Conservation (phyloP, 2,888 invertebrate species). For the Diadegma fenestrale region DNA sequence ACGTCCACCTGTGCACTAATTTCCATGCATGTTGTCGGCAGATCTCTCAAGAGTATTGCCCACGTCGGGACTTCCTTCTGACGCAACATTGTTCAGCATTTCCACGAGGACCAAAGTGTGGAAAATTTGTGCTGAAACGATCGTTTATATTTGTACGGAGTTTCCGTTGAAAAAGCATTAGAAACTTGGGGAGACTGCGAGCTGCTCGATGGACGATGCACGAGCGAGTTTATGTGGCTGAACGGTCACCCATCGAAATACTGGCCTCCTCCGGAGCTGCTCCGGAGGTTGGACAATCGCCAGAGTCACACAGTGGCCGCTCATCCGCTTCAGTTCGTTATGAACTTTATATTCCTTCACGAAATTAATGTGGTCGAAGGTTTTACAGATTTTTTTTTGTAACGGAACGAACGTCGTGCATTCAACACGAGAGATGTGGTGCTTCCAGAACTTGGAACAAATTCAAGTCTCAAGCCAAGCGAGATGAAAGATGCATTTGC, state of each 20-base stretch:
- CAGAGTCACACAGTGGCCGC: background rate
- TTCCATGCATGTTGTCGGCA: background rate
- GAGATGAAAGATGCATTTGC: constrained; percentile 33
- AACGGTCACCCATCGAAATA: background rate
- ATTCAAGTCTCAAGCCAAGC: constrained; percentile 11
- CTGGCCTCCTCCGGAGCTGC: background rate
- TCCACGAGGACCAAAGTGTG: background rate
- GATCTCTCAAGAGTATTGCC: background rate
- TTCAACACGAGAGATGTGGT: constrained; percentile 1
- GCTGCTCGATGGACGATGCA: background rate
- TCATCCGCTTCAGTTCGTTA: background rate
- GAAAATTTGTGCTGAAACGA: background rate
- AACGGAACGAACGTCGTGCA: background rate
- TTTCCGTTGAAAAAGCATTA: background rate
- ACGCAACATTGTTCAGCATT: background rate
- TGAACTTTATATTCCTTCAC: background rate
- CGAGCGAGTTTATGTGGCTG: background rate
- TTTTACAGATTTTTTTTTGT: background rate
- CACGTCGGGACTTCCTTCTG: background rate
- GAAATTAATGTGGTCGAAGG: constrained; percentile 4
- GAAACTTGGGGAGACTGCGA: background rate
- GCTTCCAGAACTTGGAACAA: constrained; percentile 15
- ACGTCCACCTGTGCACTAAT: background rate
- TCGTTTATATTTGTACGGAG: background rate
- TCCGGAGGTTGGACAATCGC: background rate